Percentiles rank a stretch among this genome's conserved stretches.
Evolutionary conservation across 2,888 invertebrate species (phyloP).

Genomic region (Mesoligia furuncula): DNA sequence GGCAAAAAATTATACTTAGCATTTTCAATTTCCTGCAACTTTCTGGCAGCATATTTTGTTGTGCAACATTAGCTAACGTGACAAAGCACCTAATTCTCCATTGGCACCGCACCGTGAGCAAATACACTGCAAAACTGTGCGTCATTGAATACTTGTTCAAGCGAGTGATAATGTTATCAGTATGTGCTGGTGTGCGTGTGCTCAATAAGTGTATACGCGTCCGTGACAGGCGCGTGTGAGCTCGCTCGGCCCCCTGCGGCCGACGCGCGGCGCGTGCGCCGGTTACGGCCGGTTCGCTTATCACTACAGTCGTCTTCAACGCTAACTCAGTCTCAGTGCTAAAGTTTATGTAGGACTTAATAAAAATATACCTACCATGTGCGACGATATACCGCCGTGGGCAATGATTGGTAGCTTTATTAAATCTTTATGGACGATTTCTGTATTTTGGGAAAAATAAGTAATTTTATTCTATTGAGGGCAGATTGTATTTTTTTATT

Average conservation of each 20-base stretch:
- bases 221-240: constrained; percentile 66
- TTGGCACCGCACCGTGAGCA: constrained; percentile 54
- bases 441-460: constrained; percentile 21
- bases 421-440: constrained; percentile 11
- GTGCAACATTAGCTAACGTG: constrained; percentile 47
- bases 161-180: constrained; percentile 80
- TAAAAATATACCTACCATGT: constrained; percentile 66
- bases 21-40: constrained; percentile 6
- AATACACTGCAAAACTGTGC: constrained; percentile 73
- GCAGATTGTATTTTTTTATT: constrained; percentile 25
- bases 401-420: constrained; percentile 41
- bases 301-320: constrained; percentile 80
- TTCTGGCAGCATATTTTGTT: constrained; percentile 17
- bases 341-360: constrained; percentile 74
- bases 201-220: constrained; percentile 63
- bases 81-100: constrained; percentile 59
- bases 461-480: constrained; percentile 21
- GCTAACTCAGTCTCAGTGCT: constrained; percentile 71
- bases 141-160: constrained; percentile 79
- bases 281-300: constrained; percentile 85
- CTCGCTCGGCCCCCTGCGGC: constrained; percentile 85
- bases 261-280: constrained; percentile 82
- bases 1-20: neutral
- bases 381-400: constrained; percentile 63
- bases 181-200: constrained; percentile 59